Base-by-base conservation (phyloP, 2,888 invertebrate genomes). In the Acanthoscelides obtectus region DNA sequence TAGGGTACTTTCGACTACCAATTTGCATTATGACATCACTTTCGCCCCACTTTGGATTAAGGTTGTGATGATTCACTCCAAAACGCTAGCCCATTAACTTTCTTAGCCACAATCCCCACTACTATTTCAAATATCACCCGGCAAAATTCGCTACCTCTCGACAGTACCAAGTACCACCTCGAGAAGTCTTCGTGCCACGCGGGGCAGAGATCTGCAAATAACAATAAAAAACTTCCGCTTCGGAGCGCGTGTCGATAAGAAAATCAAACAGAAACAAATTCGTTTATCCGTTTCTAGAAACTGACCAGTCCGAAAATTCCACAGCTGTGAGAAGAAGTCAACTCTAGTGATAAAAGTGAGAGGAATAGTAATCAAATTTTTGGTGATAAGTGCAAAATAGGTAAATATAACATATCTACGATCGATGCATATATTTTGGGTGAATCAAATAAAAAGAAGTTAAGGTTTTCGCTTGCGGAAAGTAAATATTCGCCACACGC, bases 231-330 rank as follows among this genome's bases (percentile, higher is more conserved):
- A 67, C 12, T 17, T 68, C 70, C 72, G 67, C 68, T 68, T 70
- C 67, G 65, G 20, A 69, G 63, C 20, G 1, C 20, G 2, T n/a
- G 22, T 68, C 69, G 75, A 75, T 75, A 75, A 75, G 73, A 65
- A n/a, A 69, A 64, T 64, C 70, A 20, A 74, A 73, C 72, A 76
- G 74, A 74, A 74, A 74, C 73, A 74, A 76, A 25, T 1, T 45
- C 45, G 3, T 45, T 45, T 12, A 1, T 45, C 45, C 17, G 6
- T 3, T 45, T 45, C 45, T 12, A 45, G 45, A 45, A 45, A 12
- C 3, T 17, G 12, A 12, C 45, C 3, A 6, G 45, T 45, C 45
- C 8, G 45, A 4, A 12, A 12, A 45, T 45, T 4, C 12, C 45
- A 45, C 45, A n/a, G n/a, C n/a, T 45, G 45, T 1, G 3, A 45